Base-by-base conservation (phyloP, 2,888 invertebrate species). In the Masnerella sp. region DNA sequence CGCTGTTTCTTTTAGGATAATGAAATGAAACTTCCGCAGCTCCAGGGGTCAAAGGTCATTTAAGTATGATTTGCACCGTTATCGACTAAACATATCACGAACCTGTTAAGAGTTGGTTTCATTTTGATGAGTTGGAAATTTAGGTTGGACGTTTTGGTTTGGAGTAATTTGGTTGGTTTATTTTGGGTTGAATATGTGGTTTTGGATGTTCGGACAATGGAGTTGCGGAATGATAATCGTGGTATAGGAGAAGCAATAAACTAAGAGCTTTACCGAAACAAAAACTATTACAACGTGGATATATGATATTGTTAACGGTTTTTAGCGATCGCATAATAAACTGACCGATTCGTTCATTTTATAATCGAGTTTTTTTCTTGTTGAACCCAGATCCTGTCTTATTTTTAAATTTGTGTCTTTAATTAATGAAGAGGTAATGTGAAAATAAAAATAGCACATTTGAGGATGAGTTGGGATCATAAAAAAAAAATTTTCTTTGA, bases 271-370 rank as follows among this genome's bases (percentile, higher is more conserved):
- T 61, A 40, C 49, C 40, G 40, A 49, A 61, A 45, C 12, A 32
- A 45, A 58, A 36, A 47, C 18, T 15, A 49, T 45, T 42, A 62
- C 17, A 51, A 52, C 34, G 22, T 47, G 59, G 12, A 62, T 30
- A 62, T 49, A 62, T 40, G 30, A 51, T 51, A 62, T 62, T 62
- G 62, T 62, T 62, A 62, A 62, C 38, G 51, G 51, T 62, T 62
- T 62, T 62, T 62, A 62, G 62, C 42, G 25, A 62, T 34, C 49
- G 20, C 32, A 62, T 51, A 62, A 62, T 62, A 62, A 62, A 62
- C 52, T 62, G 62, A 62, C 42, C 22, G 22, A 62, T 52, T 62
- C 42, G 51, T 62, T 62, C 51, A 51, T 52, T 64, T 64, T 43
- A 52, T 45, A 52, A 62, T 17, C 15, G 62, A 49, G 28, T 49